Conservation (phyloP, 2,888 invertebrate species). For the Idaea straminata region DNA sequence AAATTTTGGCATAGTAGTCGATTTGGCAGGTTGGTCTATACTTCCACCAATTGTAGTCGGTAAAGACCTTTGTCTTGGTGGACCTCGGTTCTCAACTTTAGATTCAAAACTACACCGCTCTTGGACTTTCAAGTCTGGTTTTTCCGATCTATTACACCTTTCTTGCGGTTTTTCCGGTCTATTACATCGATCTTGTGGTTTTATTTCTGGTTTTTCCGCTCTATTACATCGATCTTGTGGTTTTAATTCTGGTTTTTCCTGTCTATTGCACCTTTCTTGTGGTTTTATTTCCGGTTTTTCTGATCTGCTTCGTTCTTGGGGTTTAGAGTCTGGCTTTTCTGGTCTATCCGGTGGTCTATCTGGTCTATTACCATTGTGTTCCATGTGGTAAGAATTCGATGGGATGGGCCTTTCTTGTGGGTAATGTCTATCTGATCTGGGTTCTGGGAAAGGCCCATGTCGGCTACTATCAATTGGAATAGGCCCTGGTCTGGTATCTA, state of each 20-base stretch:
- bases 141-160: slow-evolving; percentile 18
- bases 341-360: slow-evolving; percentile 54
- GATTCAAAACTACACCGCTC: slow-evolving; percentile 40
- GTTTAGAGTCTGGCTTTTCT: slow-evolving; percentile 28
- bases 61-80: slow-evolving; percentile 66
- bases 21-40: slow-evolving; percentile 74
- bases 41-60: slow-evolving; percentile 60
- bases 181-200: slow-evolving; percentile 10
- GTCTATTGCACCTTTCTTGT: slow-evolving; percentile 2
- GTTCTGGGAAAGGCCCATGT: slow-evolving; percentile 19
- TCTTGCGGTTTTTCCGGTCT: slow-evolving; percentile 3
- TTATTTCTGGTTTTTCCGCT: slow-evolving; percentile 36
- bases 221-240: neutral
- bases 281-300: neutral
- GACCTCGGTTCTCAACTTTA: slow-evolving; percentile 55
- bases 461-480: slow-evolving; percentile 2
- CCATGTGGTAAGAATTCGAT: slow-evolving; percentile 8
- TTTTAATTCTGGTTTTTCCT: neutral
- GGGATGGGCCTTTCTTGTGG: slow-evolving; percentile 16
- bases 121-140: slow-evolving; percentile 38
- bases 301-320: neutral
- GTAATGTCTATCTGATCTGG: slow-evolving; percentile 27
- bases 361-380: slow-evolving; percentile 18
- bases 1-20: slow-evolving; percentile 80
- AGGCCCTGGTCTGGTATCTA: slow-evolving; percentile 15